Base-by-base conservation (phyloP, 2,888 invertebrate genomes). In the Brenthis hecate region DNA sequence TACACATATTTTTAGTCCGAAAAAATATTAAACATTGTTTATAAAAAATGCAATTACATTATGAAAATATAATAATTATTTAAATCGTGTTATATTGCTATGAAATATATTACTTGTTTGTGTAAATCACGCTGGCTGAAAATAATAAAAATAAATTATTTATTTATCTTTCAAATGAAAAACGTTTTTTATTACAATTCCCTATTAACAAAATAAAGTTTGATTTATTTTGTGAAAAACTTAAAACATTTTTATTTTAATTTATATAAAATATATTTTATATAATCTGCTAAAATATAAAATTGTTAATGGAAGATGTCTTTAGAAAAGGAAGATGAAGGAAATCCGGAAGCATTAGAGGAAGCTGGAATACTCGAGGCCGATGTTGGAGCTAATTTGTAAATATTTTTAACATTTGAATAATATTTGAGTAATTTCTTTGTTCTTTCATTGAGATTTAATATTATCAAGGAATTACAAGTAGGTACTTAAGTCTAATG, bases 371-470 rank as follows among this genome's bases (percentile, higher is more conserved):
- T 80, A 50, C 78, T 92, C 43, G 92, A 92, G 74, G 91, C 91
- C 1, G 91, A 91, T 80, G 90, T 91, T 54, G 92, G 92, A 28
- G 91, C 92, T 8, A 81, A 79, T 77, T 91, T 91, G 91, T 91
- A 74, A 84, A 83, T n/a, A 47, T 36, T 19, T 13, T 14, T 43
- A 43, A 43, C 8, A 11, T 43, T 8, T 43, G 11, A 11, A 8
- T 36, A 8, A 36, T 8, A 6, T 36, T 6, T 36, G 1, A 36
- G 8, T 36, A 6, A 36, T 36, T 36, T 36, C 0, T 6, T 36
- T 36, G 6, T 36, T 36, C 0, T 6, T 36, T 36, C 36, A 6
- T 6, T 36, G 6, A 36, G 6, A 36, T 36, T 36, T 36, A 6
- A 0, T 36, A 6, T 36, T 36, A 6, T 0, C 8, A 36, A 36